Conservation (phyloP, 2,113 vertebrate species). For the Malurus elegans region DNA sequence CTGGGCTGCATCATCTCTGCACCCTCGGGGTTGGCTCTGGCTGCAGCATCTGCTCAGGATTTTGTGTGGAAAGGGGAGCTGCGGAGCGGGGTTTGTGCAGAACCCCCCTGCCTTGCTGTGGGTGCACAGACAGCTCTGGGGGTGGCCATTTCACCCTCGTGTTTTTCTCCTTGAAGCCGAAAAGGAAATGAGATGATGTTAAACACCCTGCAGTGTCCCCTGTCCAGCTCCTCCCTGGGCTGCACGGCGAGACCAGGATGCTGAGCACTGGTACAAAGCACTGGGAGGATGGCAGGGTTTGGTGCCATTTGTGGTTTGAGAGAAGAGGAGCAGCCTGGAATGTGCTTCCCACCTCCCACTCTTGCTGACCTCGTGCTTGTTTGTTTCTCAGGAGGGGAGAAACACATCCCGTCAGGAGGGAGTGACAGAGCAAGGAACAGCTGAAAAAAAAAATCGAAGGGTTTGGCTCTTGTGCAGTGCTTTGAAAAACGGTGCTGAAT, state of each 20-base stretch:
- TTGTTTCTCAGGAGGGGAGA: conserved; percentile 27
- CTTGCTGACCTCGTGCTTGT: not conserved
- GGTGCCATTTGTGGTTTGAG: not conserved
- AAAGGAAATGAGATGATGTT: not conserved
- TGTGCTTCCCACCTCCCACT: not conserved
- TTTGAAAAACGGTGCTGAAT: conserved; percentile 42
- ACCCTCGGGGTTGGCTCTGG: not conserved
- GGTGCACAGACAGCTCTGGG: not conserved
- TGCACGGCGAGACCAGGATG: not conserved
- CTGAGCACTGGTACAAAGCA: not conserved
- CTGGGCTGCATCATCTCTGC: rapidly evolving
- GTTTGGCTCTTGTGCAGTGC: not conserved
- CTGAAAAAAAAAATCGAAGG: not conserved
- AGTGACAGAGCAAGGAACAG: conserved; percentile 7
- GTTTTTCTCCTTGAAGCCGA: not conserved
- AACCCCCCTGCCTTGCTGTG: not conserved
- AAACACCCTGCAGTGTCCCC: not conserved
- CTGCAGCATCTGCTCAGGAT: not conserved
- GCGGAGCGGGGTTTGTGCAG: not conserved
- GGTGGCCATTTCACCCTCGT: not conserved
- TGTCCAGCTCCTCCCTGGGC: not conserved
- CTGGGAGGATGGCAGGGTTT: not conserved
- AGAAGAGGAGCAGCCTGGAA: not conserved
- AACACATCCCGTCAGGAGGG: not conserved
- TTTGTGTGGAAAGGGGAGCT: not conserved